These are phyloP conservation scores for Dolomedes plantarius DNA, from an alignment of 2,888 invertebrate genomes.

Conservation along the genomic window DNA sequence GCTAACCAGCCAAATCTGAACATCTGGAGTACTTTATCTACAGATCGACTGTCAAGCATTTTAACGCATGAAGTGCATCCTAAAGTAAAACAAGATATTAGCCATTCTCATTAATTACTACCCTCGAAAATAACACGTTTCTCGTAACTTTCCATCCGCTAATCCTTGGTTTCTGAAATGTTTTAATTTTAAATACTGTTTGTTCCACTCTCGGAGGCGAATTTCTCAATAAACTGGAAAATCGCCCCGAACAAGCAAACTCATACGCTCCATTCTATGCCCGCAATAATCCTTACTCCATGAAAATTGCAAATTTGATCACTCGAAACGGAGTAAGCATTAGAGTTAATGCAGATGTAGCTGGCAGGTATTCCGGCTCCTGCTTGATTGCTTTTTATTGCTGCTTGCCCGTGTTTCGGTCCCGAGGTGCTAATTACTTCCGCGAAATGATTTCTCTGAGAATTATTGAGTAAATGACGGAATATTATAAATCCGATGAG, in stretches of 20 bases:
- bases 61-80: no score
- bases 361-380: not conserved
- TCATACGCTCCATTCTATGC: not conserved
- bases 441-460: not conserved
- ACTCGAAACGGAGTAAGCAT: not conserved
- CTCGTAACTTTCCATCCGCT: no score
- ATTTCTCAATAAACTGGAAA: not conserved
- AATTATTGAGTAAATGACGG: not conserved
- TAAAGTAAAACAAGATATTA: no score
- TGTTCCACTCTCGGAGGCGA: not conserved
- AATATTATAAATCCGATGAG: no score
- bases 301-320: not conserved
- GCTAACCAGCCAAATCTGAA: no score
- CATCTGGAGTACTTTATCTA: no score
- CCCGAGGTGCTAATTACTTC: not conserved
- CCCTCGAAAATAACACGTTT: no score
- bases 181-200: not conserved
- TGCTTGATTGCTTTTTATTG: constrained; percentile 8
- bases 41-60: no score
- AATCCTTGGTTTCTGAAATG: no score
- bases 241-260: not conserved
- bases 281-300: not conserved
- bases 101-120: no score
- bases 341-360: not conserved
- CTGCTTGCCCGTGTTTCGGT: not conserved